phyloP scores from a whole-genome alignment of 2,888 invertebrate genomes.

The Eristalis arbustorum region DNA sequence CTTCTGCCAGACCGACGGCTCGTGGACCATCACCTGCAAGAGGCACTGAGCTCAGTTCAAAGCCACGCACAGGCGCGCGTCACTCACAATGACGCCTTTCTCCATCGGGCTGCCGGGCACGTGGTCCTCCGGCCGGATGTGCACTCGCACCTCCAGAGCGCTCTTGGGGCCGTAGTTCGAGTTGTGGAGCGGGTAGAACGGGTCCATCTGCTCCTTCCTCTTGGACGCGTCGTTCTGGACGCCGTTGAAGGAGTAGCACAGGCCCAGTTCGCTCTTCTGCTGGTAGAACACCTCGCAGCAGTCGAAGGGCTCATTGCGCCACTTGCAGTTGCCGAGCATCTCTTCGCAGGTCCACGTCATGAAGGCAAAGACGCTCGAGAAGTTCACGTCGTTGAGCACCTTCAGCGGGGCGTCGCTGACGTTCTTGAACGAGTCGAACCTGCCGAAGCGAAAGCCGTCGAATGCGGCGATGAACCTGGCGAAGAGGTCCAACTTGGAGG shows the following conservation, averaged over 20 bases:
- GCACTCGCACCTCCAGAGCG: conserved; percentile 72
- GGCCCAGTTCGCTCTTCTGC: conserved; percentile 80
- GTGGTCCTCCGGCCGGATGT: conserved; percentile 74
- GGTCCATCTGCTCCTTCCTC: conserved; percentile 72
- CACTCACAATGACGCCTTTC: conserved; percentile 71
- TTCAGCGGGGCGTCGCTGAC: conserved; percentile 72
- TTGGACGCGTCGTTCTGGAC: conserved; percentile 74
- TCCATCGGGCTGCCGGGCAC: conserved; percentile 71
- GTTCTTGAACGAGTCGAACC: conserved; percentile 74
- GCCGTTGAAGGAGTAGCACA: conserved; percentile 81
- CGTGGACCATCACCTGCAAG: conserved; percentile 74
- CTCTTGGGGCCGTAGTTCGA: conserved; percentile 74
- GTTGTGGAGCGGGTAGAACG: conserved; percentile 75
- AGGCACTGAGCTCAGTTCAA: background rate
- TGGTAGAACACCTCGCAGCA: conserved; percentile 81
- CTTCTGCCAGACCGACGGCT: conserved; percentile 76
- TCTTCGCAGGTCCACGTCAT: conserved; percentile 80
- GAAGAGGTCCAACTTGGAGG: conserved; percentile 73
- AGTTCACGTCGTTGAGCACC: conserved; percentile 75
- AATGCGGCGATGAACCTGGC: conserved; percentile 74
- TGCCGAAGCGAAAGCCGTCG: conserved; percentile 75
- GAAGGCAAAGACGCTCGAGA: conserved; percentile 75
- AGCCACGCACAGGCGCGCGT: background rate
- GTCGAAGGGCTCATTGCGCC: conserved; percentile 78
- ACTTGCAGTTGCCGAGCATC: conserved; percentile 78